Evolutionary conservation across 2,797 vertebrate genomes (phyloP).

Genomic region (Hydrocynus forskahlii): DNA sequence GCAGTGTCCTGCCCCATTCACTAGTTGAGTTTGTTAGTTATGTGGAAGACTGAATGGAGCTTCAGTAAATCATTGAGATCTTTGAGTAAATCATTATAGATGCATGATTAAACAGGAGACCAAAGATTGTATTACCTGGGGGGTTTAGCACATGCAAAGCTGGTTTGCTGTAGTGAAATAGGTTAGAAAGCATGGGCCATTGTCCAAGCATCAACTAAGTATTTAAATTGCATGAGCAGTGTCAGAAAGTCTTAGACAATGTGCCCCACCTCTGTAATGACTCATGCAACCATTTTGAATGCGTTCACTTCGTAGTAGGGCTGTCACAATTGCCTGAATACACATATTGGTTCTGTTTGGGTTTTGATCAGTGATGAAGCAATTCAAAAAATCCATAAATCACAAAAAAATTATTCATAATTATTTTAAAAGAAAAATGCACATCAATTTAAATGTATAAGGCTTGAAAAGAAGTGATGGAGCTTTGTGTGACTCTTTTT

Average conservation of each 20-base stretch:
- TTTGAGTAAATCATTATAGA: slow-evolving; percentile 39
- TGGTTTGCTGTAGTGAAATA: not conserved
- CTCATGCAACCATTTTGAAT: not conserved
- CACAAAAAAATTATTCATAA: too few relatives aligned
- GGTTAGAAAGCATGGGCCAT: slow-evolving; percentile 7
- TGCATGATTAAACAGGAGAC: slow-evolving; percentile 41
- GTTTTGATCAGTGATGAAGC: too few relatives aligned
- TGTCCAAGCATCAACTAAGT: not conserved
- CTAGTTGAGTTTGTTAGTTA: slow-evolving; percentile 60
- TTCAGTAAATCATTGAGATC: not conserved
- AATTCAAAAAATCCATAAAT: too few relatives aligned
- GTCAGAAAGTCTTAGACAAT: not conserved
- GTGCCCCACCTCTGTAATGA: not conserved
- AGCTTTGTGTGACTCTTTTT: not conserved
- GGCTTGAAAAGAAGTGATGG: too few relatives aligned
- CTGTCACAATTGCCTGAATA: not conserved
- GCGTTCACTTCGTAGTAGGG: not conserved
- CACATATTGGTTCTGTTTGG: too few relatives aligned
- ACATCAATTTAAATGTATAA: too few relatives aligned
- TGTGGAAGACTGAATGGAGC: slow-evolving; percentile 32
- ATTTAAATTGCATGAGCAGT: not conserved
- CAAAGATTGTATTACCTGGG: not conserved
- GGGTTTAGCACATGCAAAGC: not conserved
- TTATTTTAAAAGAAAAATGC: too few relatives aligned
- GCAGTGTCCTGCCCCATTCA: slow-evolving; percentile 41